phyloP scores from a whole-genome alignment of 2,888 invertebrate genomes.

The Lepetodrilus schrolli region DNA sequence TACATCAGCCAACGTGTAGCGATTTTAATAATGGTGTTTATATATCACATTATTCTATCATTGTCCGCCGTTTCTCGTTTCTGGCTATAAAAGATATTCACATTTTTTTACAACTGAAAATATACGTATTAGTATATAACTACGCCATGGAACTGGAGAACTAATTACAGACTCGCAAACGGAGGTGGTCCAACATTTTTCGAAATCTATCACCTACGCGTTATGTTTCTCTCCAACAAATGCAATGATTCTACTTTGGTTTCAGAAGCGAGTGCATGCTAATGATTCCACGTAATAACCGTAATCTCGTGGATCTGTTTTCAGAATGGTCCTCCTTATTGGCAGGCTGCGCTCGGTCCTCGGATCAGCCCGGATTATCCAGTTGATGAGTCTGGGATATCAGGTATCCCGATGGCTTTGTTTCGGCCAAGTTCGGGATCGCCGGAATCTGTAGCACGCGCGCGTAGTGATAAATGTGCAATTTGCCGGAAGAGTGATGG shows the following conservation, averaged over 20 bases:
- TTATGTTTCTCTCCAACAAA: neutral
- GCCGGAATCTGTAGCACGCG: neutral
- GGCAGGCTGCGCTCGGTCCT: neutral
- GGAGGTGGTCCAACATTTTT: too few species aligned
- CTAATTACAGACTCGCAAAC: too few species aligned
- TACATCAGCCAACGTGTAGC: too few species aligned
- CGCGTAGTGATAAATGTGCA: conserved; percentile 36
- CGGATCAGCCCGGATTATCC: conserved; percentile 9
- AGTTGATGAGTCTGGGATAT: neutral
- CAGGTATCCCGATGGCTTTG: conserved; percentile 14
- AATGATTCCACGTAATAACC: conserved; percentile 6
- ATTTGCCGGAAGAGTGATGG: conserved; percentile 38
- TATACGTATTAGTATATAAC: too few species aligned
- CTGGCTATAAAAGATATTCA: too few species aligned
- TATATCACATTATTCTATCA: too few species aligned
- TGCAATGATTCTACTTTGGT: neutral
- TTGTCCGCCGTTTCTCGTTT: too few species aligned
- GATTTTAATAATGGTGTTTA: too few species aligned
- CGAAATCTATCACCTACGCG: too few species aligned
- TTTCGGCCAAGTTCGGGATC: neutral
- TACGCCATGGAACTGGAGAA: too few species aligned
- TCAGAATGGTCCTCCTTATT: conserved; percentile 1
- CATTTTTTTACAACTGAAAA: too few species aligned
- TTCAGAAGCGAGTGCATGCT: neutral
- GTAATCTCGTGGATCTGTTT: neutral